Percentiles rank a stretch among this genome's conserved stretches.
Conservation (phyloP, 2,888 invertebrate genomes). For the Drosophila eohydei region DNA sequence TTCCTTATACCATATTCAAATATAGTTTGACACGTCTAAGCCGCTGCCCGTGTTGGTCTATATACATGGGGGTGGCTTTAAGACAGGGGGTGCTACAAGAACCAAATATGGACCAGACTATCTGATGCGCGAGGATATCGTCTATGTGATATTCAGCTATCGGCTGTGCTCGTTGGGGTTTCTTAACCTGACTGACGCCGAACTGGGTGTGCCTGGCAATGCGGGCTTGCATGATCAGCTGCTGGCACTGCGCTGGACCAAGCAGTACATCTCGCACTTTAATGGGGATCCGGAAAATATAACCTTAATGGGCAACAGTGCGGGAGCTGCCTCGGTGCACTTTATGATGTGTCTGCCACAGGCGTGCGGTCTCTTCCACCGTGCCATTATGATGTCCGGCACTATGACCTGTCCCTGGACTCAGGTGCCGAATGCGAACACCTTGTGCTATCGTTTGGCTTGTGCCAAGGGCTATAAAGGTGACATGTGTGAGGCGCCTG, state of each 20-base stretch:
- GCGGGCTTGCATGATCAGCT: slow-evolving; percentile 86
- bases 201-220: slow-evolving; percentile 86
- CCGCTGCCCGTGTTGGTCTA: slow-evolving; percentile 85
- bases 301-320: slow-evolving; percentile 86
- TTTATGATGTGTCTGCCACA: slow-evolving; percentile 85
- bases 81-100: slow-evolving; percentile 82
- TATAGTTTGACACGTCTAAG: slow-evolving; percentile 50
- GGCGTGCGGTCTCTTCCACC: slow-evolving; percentile 83
- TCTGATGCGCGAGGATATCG: slow-evolving; percentile 84
- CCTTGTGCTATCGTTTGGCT: slow-evolving; percentile 75
- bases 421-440: slow-evolving; percentile 48
- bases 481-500: slow-evolving; percentile 69
- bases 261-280: slow-evolving; percentile 85
- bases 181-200: slow-evolving; percentile 83
- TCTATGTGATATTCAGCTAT: slow-evolving; percentile 85
- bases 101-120: slow-evolving; percentile 84
- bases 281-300: slow-evolving; percentile 86
- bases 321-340: slow-evolving; percentile 85
- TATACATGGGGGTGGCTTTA: slow-evolving; percentile 86
- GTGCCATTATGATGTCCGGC: slow-evolving; percentile 83
- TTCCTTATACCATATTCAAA: slow-evolving; percentile 13
- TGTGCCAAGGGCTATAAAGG: slow-evolving; percentile 78
- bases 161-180: slow-evolving; percentile 85
- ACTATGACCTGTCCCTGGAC: slow-evolving; percentile 79
- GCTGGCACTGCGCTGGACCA: slow-evolving; percentile 86